Evolutionary conservation across 1,140 invertebrate genomes (phyloP), one percentile per base, ranked within the genome.

Genomic region (Pomacea maculata): DNA sequence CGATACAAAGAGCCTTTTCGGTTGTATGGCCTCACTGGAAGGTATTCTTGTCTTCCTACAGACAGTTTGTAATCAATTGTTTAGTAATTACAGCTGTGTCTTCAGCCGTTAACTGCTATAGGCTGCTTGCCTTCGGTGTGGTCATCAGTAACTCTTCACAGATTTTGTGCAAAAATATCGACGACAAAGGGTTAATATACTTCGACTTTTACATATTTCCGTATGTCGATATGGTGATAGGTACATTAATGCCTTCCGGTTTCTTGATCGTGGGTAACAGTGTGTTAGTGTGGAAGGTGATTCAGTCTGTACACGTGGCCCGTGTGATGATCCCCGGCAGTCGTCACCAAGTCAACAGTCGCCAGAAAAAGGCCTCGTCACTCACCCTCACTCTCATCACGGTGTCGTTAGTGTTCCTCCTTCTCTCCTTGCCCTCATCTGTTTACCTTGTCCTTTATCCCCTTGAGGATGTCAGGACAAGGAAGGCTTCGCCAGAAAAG

Each of bases 201-300:
- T 70, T 25, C 10, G 12, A 70, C 21, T 12, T 70, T 63, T 29
- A 67, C n/a, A 65, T 82, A 10, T 82, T 54, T 15, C 81, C 81
- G 0, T 34, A 74, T 15, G 45, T 79, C 15, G 81, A 82, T 64
- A 21, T 82, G n/a, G 54, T 54, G 67, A n/a, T 82, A 6, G 34
- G 72, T 12, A 78, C 81, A 5, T 17, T 82, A 1, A 19, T 82
- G 9, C 81, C 81, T 3, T 82, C 75, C 45, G 54, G 64, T 5
- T 74, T n/a, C 17, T 52, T 82, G 19, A 78, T 79, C 52, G 34
- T 82, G 2, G 76, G 81, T 25, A 82, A 82, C 55, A 34, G 25
- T 9, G 45, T 82, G 34, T 74, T 82, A 19, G 57, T 82, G 12
- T 82, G 81, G 81, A 78, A 79, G 54, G 65, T 76, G 34, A 67